Percentiles rank a stretch among this genome's conserved stretches.
Conservation (phyloP, 2,113 vertebrate species). For the Dromiciops gliroides region DNA sequence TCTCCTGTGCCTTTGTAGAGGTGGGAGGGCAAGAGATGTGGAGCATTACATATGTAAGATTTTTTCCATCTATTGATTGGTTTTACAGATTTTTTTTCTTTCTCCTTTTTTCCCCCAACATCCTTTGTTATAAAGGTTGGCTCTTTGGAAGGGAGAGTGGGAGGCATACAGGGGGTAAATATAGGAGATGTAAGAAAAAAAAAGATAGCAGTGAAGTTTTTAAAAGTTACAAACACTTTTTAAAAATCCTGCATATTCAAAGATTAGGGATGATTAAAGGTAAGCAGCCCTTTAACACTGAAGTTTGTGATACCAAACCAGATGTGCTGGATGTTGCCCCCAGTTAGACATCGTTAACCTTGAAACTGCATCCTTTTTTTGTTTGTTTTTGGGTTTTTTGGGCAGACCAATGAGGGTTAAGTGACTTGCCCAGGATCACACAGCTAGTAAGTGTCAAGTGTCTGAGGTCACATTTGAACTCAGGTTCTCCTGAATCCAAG, state of each 20-base stretch:
- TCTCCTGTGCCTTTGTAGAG: not conserved
- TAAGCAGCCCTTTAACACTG: not conserved
- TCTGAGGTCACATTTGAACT: too few species aligned
- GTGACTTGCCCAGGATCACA: too few species aligned
- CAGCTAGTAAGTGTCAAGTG: too few species aligned
- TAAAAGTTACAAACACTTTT: not conserved
- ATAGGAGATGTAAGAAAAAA: not conserved
- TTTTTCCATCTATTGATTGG: not conserved
- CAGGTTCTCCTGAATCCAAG: too few species aligned
- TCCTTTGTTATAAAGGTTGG: not conserved
- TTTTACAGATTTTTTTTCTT: not conserved
- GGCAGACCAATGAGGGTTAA: too few species aligned
- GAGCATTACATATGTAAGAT: not conserved
- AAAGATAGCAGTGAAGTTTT: not conserved
- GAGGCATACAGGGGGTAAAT: not conserved
- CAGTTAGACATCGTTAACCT: not conserved
- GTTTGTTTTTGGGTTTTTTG: too few species aligned
- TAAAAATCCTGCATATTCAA: not conserved
- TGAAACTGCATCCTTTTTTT: not conserved
- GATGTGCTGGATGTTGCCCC: not conserved
- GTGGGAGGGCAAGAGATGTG: not conserved
- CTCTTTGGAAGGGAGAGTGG: not conserved
- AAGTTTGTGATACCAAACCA: not conserved
- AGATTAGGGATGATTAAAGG: not conserved
- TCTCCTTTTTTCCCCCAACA: not conserved